Base-by-base conservation (phyloP, 2,797 vertebrate genomes). In the Pipistrellus pipistrellus region DNA sequence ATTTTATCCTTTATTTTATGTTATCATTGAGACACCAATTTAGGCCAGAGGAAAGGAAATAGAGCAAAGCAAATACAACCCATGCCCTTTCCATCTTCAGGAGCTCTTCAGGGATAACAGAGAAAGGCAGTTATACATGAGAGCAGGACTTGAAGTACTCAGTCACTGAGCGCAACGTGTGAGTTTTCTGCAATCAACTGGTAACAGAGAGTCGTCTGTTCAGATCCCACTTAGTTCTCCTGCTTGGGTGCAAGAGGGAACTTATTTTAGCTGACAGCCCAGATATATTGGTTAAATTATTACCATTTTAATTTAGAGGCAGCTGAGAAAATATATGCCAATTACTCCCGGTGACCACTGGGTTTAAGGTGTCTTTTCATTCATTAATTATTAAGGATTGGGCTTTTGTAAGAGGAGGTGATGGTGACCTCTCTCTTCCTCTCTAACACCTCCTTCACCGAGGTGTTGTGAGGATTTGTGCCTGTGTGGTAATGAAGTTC, bases 321-420 rank as follows among this genome's bases (percentile, higher is more conserved):
- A 97, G 96, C 96, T 96, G 94, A 96, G 91, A 96, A 97, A 97
- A 96, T 94, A 96, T 38, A 94, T 25, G 30, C 66, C 85, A 94
- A 90, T 96, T 95, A 82, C 81, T 90, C 48, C 32, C 83, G 83
- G 83, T 86, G 83, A 90, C 92, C 85, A 69, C 94, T 93, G 72
- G 41, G 83, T 76, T 97, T 90, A 96, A 95, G 80, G 84, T 97
- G 78, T 66, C 92, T 93, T 96, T 97, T 96, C 81, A 96, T 96
- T 96, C 90, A 92, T 96, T 96, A 95, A 88, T 96, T 90, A 94
- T 95, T 93, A 93, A 93, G 86, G 85, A 92, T 81, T 78, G 76
- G 82, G 12, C 71, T 87, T 96, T 95, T 97, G 92, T 94, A 75
- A 94, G 78, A 91, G 76, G 59, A 84, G 87, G 51, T 80, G 69